phyloP scores from a whole-genome alignment of 2,888 invertebrate genomes.

The Caenorhabditis sp. region DNA sequence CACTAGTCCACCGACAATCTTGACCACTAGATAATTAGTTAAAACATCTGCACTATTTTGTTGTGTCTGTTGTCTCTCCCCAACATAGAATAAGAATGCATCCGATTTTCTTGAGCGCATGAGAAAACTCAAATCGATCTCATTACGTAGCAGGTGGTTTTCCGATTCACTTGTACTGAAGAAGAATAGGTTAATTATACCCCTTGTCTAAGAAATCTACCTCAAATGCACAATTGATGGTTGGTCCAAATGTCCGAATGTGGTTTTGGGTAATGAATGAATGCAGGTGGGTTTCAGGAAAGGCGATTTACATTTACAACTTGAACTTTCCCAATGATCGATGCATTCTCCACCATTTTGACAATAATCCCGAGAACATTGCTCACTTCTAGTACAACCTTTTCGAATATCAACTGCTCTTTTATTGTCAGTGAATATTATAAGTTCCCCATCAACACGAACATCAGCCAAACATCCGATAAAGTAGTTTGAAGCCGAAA shows the following conservation, averaged over 20 bases:
- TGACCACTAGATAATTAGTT: slow-evolving; percentile 49
- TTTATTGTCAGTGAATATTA: slow-evolving; percentile 37
- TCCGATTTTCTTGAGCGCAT: slow-evolving; percentile 51
- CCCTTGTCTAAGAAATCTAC: not conserved
- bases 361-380: slow-evolving; percentile 58
- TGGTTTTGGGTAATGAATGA: slow-evolving; percentile 57
- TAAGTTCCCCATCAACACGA: slow-evolving; percentile 37
- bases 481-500: slow-evolving; percentile 43
- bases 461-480: slow-evolving; percentile 65
- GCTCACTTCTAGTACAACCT: slow-evolving; percentile 57
- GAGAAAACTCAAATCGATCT: slow-evolving; percentile 60
- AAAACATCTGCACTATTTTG: slow-evolving; percentile 37
- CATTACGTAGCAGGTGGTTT: slow-evolving; percentile 46
- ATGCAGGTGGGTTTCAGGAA: slow-evolving; percentile 62
- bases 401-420: slow-evolving; percentile 36
- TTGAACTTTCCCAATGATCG: slow-evolving; percentile 61
- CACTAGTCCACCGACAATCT: slow-evolving; percentile 47
- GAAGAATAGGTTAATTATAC: slow-evolving; percentile 3
- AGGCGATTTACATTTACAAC: slow-evolving; percentile 61
- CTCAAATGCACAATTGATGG: slow-evolving; percentile 45
- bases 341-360: slow-evolving; percentile 59
- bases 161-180: slow-evolving; percentile 42
- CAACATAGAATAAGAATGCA: slow-evolving; percentile 58
- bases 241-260: slow-evolving; percentile 60
- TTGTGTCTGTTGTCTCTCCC: slow-evolving; percentile 43